Conservation (phyloP, 2,113 vertebrate species). For the Hiodon tergisus region DNA sequence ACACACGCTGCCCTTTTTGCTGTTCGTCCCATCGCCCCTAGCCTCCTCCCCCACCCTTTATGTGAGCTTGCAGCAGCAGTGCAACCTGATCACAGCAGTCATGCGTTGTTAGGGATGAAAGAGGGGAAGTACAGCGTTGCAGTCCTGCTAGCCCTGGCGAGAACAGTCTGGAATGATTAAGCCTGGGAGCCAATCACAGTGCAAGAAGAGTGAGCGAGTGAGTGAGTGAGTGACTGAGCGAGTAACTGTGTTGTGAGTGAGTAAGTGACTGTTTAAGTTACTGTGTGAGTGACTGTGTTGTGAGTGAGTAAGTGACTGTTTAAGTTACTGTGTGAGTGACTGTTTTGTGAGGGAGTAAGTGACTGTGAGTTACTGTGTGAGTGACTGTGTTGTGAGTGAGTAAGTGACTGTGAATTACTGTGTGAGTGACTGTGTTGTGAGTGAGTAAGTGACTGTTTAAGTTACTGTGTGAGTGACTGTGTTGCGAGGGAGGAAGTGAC, state of each 20-base stretch:
- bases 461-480: conserved; percentile 1
- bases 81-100: too few relatives aligned
- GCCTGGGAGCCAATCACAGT: too few relatives aligned
- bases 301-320: conserved; percentile 9
- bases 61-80: too few relatives aligned
- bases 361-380: background rate
- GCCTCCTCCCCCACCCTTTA: too few relatives aligned
- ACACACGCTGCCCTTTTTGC: too few relatives aligned
- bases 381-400: background rate
- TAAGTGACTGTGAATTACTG: too few relatives aligned
- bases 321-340: background rate
- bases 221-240: background rate
- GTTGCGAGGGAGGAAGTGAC: conserved; percentile 12
- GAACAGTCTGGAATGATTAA: too few relatives aligned
- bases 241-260: background rate
- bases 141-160: too few relatives aligned
- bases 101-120: too few relatives aligned
- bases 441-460: conserved; percentile 13
- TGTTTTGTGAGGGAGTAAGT: background rate
- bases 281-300: background rate
- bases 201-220: conserved; percentile 13
- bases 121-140: too few relatives aligned
- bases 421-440: conserved; percentile 8
- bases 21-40: too few relatives aligned
- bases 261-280: background rate